phyloP scores from a whole-genome alignment of 35 echinoderm and acorn worm genomes.

The Strongylocentrotus purpuratus region DNA sequence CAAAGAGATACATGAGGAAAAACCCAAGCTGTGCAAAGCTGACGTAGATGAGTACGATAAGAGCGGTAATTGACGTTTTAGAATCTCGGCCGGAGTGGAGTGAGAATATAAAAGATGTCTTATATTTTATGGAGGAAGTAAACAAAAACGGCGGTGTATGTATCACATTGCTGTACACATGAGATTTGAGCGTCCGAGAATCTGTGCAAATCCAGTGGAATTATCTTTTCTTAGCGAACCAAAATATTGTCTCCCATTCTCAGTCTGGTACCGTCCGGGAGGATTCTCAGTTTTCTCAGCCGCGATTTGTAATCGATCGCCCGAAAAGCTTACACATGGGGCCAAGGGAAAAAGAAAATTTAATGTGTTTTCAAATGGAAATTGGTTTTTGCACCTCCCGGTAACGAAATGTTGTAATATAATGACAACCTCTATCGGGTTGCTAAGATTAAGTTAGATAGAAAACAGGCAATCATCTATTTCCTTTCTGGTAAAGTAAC shows the following conservation, averaged over 20 bases:
- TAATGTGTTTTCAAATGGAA: background rate
- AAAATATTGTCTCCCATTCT: background rate
- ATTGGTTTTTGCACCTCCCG: background rate
- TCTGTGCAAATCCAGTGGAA: background rate
- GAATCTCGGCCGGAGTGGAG: background rate
- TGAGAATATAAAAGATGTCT: background rate
- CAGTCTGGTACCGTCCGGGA: background rate
- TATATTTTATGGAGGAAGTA: background rate
- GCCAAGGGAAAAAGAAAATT: constrained; percentile 1
- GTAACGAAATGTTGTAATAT: background rate
- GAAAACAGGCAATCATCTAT: background rate
- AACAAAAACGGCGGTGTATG: background rate
- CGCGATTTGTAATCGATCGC: background rate
- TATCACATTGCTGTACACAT: background rate
- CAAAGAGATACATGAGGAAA: background rate
- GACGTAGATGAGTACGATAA: background rate
- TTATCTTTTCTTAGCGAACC: background rate
- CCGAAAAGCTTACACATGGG: background rate
- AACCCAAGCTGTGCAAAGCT: background rate
- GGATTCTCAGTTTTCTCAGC: background rate
- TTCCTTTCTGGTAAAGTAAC: background rate
- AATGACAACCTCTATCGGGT: background rate
- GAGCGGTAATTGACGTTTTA: background rate
- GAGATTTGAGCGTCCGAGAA: background rate
- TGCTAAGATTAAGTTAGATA: background rate